phyloP scores from a whole-genome alignment of 1,140 invertebrate species.

The Gonatopus flavifemur region DNA sequence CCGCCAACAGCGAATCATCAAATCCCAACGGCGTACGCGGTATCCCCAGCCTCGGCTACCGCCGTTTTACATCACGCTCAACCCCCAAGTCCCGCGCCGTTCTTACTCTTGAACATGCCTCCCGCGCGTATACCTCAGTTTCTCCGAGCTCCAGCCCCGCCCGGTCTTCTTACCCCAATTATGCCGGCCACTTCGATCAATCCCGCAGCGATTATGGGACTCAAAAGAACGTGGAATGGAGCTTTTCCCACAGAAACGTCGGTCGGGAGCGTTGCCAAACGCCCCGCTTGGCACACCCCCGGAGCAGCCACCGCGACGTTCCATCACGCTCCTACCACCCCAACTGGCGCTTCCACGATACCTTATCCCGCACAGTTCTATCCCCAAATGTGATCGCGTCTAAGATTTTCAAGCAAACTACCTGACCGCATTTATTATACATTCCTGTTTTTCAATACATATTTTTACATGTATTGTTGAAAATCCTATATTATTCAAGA shows the following conservation, averaged over 20 bases:
- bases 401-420: no score
- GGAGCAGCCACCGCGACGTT: conserved; percentile 41
- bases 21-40: conserved; percentile 56
- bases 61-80: conserved; percentile 49
- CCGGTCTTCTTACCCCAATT: conserved; percentile 52
- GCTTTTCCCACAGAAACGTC: conserved; percentile 46
- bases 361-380: conserved; percentile 58
- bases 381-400: conserved; percentile 52
- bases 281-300: conserved; percentile 48
- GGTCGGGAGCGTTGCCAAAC: conserved; percentile 38
- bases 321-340: conserved; percentile 32
- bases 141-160: conserved; percentile 51
- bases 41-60: conserved; percentile 52
- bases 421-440: no score
- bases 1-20: conserved; percentile 34
- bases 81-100: conserved; percentile 29
- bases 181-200: conserved; percentile 44
- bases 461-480: no score
- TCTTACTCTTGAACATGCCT: conserved; percentile 50
- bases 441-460: no score
- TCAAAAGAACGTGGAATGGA: conserved; percentile 57
- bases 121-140: conserved; percentile 53
- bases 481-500: no score
- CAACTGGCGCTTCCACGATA: conserved; percentile 40
- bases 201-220: conserved; percentile 56